Evolutionary conservation across 2,888 invertebrate genomes (phyloP), one percentile per base, ranked within the genome.

Genomic region (Volucella inanis): DNA sequence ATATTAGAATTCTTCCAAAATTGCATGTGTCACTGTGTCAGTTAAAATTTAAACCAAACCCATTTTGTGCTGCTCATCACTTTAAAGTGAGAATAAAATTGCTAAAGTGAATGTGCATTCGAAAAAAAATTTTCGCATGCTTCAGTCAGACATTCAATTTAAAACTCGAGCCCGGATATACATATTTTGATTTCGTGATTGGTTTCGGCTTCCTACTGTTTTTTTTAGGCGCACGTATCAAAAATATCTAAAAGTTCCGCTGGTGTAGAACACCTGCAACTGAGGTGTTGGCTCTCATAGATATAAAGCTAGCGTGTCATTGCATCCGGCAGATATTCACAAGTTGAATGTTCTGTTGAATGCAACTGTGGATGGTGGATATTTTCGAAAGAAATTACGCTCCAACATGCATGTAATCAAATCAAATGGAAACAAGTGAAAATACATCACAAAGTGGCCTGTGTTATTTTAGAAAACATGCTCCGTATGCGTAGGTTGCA

Each of bases 391-490:
- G 50, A 54, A 78, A 67, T 83, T 72, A 71, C 55, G 82, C 82
- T 78, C 57, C 67, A 49, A 68, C 72, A 78, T 83, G 71, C 82
- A 82, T 82, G 81, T 82, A 71, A 77, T 82, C 81, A 65, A 82
- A 82, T 82, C 76, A 71, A 65, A 77, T 82, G 76, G 55, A 82
- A 64, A 82, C 70, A 74, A 64, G 64, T 61, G 67, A 67, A 77
- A 68, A 75, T 49, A 38, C 68, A 52, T 43, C 68, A 22, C 22
- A 22, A 22, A 22, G 12, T 61, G 31, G 8, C 15, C 62, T 43
- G 41, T 72, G 72, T 72, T 72, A 72, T 72, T 72, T 61, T 52
- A 71, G 62, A 31, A 22, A 39, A 43, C 61, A 72, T 43, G 61
- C 22, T 45, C n/a, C n/a, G 3, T 45, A 8, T 10, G 10, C 11